Evolutionary conservation across 2,888 invertebrate genomes (phyloP), one percentile per base, ranked within the genome.

Genomic region (Cantharis rufa): DNA sequence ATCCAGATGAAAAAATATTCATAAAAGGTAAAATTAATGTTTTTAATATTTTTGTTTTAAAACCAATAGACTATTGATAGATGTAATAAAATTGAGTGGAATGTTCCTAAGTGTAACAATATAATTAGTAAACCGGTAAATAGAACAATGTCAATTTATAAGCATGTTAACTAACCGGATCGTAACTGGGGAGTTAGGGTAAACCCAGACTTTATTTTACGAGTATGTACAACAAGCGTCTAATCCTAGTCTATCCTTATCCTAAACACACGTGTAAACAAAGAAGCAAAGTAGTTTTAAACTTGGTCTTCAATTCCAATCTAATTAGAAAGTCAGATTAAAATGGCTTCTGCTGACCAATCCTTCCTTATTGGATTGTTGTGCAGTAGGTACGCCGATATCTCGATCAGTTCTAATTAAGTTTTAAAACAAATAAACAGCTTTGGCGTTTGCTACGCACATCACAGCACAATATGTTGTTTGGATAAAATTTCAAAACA

Each of bases 241-340:
- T 24, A 18, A 18, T 21, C 15, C 18, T 11, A 27, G 10, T 69
- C 66, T 27, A 48, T 70, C 72, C 61, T 73, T 63, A 16, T 70
- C 72, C 62, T 62, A 64, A n/a, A 27, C 32, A 15, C 7, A 15
- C 10, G 32, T 16, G 16, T 15, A 70, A 75, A 61, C 62, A 71
- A 28, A 69, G 72, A 48, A 64, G 62, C 32, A 24, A 32, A 24
- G 13, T 62, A 63, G 15, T 62, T 75, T 69, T 15, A 18, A 75
- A 73, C 76, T 21, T 73, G 24, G 15, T 62, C 48, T 72, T 48
- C 48, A 48, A 69, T 28, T 66, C 18, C 21, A 71, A 72, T 77
- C 68, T 77, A 77, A 77, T 77, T 77, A 77, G 70, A 74, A 74
- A 77, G 77, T 71, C 77, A 74, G 77, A 77, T 77, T 77, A 77